phyloP scores from a whole-genome alignment of 2,113 vertebrate genomes.

The Trichechus manatus region DNA sequence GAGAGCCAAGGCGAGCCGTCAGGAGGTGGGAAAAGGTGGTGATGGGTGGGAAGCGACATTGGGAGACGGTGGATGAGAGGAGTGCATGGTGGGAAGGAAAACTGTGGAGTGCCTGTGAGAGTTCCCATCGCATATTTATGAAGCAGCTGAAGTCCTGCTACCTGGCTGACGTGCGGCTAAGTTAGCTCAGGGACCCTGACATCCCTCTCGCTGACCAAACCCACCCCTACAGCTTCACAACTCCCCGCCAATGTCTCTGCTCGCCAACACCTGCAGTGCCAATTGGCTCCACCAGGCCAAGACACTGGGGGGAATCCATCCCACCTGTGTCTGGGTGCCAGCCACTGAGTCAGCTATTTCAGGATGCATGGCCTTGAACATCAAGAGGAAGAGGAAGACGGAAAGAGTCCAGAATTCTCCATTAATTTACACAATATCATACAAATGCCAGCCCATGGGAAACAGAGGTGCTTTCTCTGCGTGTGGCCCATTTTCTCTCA shows the following conservation, averaged over 20 bases:
- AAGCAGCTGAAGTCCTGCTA: not conserved
- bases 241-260: not conserved
- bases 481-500: slow-evolving; percentile 77
- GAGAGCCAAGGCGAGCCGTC: not conserved
- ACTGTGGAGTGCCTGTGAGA: not conserved
- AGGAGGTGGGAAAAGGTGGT: not conserved
- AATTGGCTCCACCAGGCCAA: slow-evolving; percentile 4
- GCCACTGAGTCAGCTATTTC: slow-evolving; percentile 58
- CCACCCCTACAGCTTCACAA: not conserved
- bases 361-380: slow-evolving; percentile 75
- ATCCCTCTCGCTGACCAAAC: not conserved
- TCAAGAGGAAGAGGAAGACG: slow-evolving; percentile 60
- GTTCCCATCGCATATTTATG: not conserved
- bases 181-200: not conserved
- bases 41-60: not conserved
- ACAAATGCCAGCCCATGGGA: slow-evolving; percentile 81
- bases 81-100: not conserved
- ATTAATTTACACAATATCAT: slow-evolving; percentile 83
- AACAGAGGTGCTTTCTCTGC: slow-evolving; percentile 79
- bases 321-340: slow-evolving; percentile 26
- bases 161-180: not conserved
- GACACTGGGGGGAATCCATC: not conserved
- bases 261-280: not conserved
- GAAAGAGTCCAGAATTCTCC: slow-evolving; percentile 78
- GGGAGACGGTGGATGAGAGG: not conserved